phyloP scores from a whole-genome alignment of 2,797 vertebrate genomes.

The Aplochiton taeniatus region DNA sequence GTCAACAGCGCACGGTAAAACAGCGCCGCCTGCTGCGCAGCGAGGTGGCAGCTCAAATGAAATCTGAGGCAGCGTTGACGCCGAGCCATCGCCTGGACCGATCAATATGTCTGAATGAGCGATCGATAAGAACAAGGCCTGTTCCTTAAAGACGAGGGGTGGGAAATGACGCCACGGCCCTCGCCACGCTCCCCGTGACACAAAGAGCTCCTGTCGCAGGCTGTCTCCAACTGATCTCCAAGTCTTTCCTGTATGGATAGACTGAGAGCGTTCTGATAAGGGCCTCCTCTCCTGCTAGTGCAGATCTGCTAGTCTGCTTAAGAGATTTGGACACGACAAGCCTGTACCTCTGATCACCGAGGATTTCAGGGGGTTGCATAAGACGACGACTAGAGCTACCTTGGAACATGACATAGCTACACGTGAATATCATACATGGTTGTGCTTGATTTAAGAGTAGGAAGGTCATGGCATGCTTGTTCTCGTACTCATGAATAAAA shows the following conservation, averaged over 20 bases:
- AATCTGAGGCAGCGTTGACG: neutral
- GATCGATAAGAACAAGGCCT: slow-evolving; percentile 21
- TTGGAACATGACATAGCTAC: no score
- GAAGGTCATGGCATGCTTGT: no score
- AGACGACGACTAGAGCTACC: no score
- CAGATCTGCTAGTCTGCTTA: neutral
- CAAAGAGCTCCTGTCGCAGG: neutral
- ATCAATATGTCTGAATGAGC: slow-evolving; percentile 48
- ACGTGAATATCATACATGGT: no score
- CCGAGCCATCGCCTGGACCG: slow-evolving; percentile 4
- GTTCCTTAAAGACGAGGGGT: slow-evolving; percentile 33
- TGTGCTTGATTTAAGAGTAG: no score
- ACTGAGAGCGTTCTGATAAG: neutral
- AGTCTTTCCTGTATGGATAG: neutral
- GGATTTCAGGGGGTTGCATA: no score
- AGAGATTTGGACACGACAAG: neutral
- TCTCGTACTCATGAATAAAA: no score
- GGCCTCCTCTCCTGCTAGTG: neutral
- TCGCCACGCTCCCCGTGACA: neutral
- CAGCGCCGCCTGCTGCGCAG: neutral
- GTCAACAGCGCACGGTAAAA: slow-evolving; percentile 14
- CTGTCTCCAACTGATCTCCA: neutral
- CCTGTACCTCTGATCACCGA: no score
- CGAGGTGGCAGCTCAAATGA: neutral
- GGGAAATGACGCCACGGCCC: slow-evolving; percentile 40